Evolutionary conservation across 2,888 invertebrate genomes (phyloP), one percentile per base, ranked within the genome.

Genomic region (Mechanitis messenoides): DNA sequence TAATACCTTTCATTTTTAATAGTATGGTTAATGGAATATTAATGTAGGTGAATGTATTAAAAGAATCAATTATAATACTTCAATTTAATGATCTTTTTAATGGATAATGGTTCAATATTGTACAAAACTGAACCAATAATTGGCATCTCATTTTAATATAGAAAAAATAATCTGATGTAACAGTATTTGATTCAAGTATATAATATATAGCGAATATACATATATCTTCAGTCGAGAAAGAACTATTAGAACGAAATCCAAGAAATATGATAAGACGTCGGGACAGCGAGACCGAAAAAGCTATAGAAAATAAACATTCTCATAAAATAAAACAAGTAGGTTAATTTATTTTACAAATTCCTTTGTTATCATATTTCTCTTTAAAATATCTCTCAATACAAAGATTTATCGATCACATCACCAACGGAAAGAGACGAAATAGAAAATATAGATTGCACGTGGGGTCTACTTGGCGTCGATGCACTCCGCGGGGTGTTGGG

Each of bases 361-460:
- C 85, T 88, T 86, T 85, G 88, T 88, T 89, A 89, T 89, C 89
- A 89, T 90, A 87, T 89, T 89, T 87, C 89, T 90, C 88, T 89
- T 88, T 88, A 89, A 86, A 89, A 88, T 89, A 90, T 89, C 87
- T 84, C 85, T 84, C 83, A 84, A 83, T 89, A 88, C 89, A 89
- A 89, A 88, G 89, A 89, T 89, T 88, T 90, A 83, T 87, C 85
- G 84, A 83, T 86, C 82, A 85, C 83, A 79, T 86, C 83, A 83
- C 83, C 87, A 83, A 82, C 81, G 81, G 84, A 81, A 80, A 81
- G 76, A 78, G 74, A 63, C 62, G 78, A 76, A 79, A 73, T 76
- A 81, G 79, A 80, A 81, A 82, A 81, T 78, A 79, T 79, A 77
- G 74, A 75, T 76, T 75, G 79, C 72, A 72, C 73, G 59, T 50